Percentiles rank a stretch among this genome's conserved stretches.
These are phyloP conservation scores for Phortica magna DNA, from an alignment of 2,888 invertebrate species.

Conservation along the genomic window DNA sequence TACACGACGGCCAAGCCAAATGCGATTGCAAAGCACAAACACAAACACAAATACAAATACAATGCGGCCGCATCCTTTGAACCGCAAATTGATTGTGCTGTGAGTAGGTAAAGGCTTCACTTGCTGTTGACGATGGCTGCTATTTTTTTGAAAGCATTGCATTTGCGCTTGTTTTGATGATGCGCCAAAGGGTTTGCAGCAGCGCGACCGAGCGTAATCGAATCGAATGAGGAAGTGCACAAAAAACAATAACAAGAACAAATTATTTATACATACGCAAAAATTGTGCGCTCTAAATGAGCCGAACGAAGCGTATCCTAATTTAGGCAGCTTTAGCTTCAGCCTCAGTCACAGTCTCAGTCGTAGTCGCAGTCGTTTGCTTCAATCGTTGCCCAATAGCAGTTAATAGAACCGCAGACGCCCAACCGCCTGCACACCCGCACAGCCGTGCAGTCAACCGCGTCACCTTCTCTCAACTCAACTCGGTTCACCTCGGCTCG, in stretches of 20 bases:
- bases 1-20: conserved; percentile 34
- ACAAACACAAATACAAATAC: conserved; percentile 52
- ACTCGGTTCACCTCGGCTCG: conserved; percentile 56
- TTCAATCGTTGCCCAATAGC: conserved; percentile 11
- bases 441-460: too few relatives aligned
- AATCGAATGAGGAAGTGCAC: not conserved
- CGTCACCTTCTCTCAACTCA: not conserved
- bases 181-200: not conserved
- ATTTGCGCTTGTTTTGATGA: not conserved
- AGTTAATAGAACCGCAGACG: too few relatives aligned
- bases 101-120: not conserved
- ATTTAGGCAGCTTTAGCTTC: conserved; percentile 57
- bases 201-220: not conserved
- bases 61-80: conserved; percentile 71
- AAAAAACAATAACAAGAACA: conserved; percentile 52
- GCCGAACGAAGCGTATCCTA: conserved; percentile 70
- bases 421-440: too few relatives aligned
- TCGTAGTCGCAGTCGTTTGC: not conserved
- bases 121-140: not conserved
- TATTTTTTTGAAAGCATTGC: not conserved
- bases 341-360: not conserved
- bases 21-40: too few relatives aligned
- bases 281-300: conserved; percentile 64
- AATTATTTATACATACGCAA: conserved; percentile 48
- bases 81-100: conserved; percentile 63